A percentile compares a stretch with the other conserved stretches of the same genome.
Evolutionary conservation across 1,140 invertebrate genomes (phyloP).

Genomic region (Zaprionus vittiger): DNA sequence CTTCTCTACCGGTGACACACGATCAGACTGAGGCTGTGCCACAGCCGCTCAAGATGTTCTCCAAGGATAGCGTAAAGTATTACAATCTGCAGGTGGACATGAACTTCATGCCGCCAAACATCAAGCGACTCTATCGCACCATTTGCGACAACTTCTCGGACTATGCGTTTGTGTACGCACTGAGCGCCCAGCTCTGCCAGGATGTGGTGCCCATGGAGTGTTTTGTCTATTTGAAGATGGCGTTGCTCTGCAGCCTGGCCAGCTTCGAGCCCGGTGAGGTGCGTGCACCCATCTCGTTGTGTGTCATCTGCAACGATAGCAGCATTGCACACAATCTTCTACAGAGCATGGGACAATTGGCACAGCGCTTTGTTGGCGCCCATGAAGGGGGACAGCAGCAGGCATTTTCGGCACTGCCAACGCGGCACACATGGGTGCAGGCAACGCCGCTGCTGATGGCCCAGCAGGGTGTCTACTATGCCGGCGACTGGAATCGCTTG

Average conservation of each 20-base stretch:
- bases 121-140: slow-evolving; percentile 54
- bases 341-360: slow-evolving; percentile 63
- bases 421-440: slow-evolving; percentile 56
- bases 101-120: slow-evolving; percentile 48
- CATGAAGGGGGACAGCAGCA: slow-evolving; percentile 53
- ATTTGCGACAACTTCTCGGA: slow-evolving; percentile 66
- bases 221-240: slow-evolving; percentile 74
- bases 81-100: slow-evolving; percentile 29
- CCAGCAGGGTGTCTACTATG: slow-evolving; percentile 71
- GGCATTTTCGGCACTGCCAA: slow-evolving; percentile 25
- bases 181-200: slow-evolving; percentile 69
- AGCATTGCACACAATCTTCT: slow-evolving; percentile 56
- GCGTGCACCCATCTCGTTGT: slow-evolving; percentile 65
- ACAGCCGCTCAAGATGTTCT: slow-evolving; percentile 14
- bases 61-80: background rate
- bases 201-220: slow-evolving; percentile 74
- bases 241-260: slow-evolving; percentile 64
- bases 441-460: slow-evolving; percentile 71
- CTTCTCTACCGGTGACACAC: background rate
- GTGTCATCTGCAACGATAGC: slow-evolving; percentile 63
- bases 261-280: slow-evolving; percentile 62
- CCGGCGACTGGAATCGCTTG: slow-evolving; percentile 72
- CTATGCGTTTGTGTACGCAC: slow-evolving; percentile 70
- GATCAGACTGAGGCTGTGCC: background rate
- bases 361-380: slow-evolving; percentile 65